A percentile compares a stretch with the other conserved stretches of the same genome.
These are phyloP conservation scores for Apis laboriosa DNA, from an alignment of 1,140 invertebrate species.

Conservation along the genomic window DNA sequence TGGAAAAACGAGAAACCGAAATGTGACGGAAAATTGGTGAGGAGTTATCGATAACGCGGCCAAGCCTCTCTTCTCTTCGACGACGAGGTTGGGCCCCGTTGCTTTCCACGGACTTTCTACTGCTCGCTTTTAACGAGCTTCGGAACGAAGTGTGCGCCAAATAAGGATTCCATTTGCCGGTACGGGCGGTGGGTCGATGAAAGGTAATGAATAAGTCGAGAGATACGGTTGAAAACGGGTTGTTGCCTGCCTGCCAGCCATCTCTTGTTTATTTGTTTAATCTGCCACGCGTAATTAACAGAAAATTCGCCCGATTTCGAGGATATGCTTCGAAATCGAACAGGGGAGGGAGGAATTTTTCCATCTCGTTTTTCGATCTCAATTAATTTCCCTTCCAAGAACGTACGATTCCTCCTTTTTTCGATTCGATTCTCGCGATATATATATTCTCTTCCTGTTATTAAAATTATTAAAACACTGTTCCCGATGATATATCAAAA, in stretches of 20 bases:
- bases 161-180: constrained; percentile 33
- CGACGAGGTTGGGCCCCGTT: background rate
- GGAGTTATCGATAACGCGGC: constrained; percentile 16
- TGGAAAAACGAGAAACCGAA: background rate
- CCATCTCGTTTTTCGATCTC: background rate
- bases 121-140: constrained; percentile 39
- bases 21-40: constrained; percentile 23
- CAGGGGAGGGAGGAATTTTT: background rate
- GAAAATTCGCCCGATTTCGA: background rate
- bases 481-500: background rate
- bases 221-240: background rate
- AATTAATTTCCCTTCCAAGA: background rate
- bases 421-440: no score
- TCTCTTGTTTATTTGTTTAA: background rate
- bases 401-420: no score
- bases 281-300: background rate
- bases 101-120: constrained; percentile 38
- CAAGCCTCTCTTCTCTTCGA: background rate
- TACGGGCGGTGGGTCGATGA: constrained; percentile 16
- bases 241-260: background rate
- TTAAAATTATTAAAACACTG: background rate
- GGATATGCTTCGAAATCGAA: background rate
- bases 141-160: constrained; percentile 31
- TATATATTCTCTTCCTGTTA: background rate
- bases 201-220: constrained; percentile 37